Base-by-base conservation (phyloP, 2,888 invertebrate species). In the Phalangium opilio region DNA sequence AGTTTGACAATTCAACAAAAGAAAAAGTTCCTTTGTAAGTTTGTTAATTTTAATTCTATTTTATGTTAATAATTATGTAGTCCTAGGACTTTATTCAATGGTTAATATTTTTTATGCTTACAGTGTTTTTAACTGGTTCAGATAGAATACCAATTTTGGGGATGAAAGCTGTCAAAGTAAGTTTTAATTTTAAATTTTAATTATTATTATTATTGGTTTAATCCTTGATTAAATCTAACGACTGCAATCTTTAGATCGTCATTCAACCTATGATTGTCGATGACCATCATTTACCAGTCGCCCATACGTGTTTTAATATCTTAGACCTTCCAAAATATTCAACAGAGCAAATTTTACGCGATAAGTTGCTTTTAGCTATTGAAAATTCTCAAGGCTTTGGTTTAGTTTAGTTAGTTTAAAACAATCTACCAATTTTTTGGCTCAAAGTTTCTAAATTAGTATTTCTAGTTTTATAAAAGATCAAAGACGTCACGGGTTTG, bases 231-330 rank as follows among this genome's bases (percentile, higher is more conserved):
- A n/a, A 34, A 3, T 34, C 14, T n/a, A 4, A 34, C 14, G 4
- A 12, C 3, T n/a, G 14, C 35, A 34, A 34, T 3, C 3, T n/a
- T n/a, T 69, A 91, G 85, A 80, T 95, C 60, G 73, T 75, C 43
- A 87, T 96, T 59, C 93, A 95, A 64, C 86, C 91, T 4, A 83
- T 85, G 47, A 74, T 73, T 21, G 64, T 63, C 2, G 87, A 87
- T 63, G 87, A 90, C 45, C 75, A 79, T 57, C 87, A 75, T 66
- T 67, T 91, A 56, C 96, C 95, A 0, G 95, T 93, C 2, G 96
- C 96, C 8, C 96, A 98, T 69, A 98, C 96, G 0, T 98, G 96
- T 64, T 95, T 95, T 68, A 93, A 96, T 67, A 71, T 96, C 12
- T 72, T 98, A 43, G 96, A 98, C 67, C 71, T 98, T 53, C 96